These are phyloP conservation scores for Mesitornis unicolor DNA, from an alignment of 2,113 vertebrate genomes.

Conservation along the genomic window DNA sequence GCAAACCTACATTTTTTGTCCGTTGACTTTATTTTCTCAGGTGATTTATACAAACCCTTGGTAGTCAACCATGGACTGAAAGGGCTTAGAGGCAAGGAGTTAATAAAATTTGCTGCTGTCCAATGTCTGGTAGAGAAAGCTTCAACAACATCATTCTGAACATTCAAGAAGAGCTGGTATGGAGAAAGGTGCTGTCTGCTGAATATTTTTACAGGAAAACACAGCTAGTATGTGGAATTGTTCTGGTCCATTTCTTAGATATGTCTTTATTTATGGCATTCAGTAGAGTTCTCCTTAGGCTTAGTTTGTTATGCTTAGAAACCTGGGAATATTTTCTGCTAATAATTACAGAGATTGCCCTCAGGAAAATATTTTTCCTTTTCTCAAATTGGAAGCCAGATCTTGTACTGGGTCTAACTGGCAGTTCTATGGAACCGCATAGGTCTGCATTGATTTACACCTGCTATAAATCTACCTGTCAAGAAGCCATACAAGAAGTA, in stretches of 20 bases:
- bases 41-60: not conserved
- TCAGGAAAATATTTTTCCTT: not conserved
- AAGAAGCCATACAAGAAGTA: not conserved
- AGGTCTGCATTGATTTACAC: not conserved
- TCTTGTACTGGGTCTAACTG: not conserved
- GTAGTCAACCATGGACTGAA: not conserved
- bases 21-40: not conserved
- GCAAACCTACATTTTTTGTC: not conserved
- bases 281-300: not conserved
- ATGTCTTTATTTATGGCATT: not conserved
- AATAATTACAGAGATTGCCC: not conserved
- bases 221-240: not conserved
- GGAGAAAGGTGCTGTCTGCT: not conserved
- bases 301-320: not conserved
- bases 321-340: not conserved
- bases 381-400: not conserved
- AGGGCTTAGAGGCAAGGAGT: accelerated
- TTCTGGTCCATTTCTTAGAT: not conserved
- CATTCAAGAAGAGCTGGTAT: not conserved
- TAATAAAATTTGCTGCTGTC: not conserved
- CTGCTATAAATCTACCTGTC: not conserved
- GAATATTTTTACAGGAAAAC: not conserved
- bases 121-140: not conserved
- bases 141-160: accelerated
- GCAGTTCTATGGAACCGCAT: not conserved